Evolutionary conservation across 2,113 vertebrate genomes (phyloP).

Genomic region (cattle (Bos taurus)): ARS-UCD2.0 NC_037348.1:8832001-8832500

Average conservation of each 20-base stretch:
- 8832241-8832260: neutral
- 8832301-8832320: neutral
- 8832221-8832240: neutral
- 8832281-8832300: neutral
- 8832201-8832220: neutral
- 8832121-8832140: neutral
- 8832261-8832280: neutral
- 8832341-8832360: neutral
- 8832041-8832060: neutral
- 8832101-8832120: neutral
- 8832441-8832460: slow-evolving; percentile 12
- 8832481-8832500: slow-evolving; percentile 33
- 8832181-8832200: neutral
- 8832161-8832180: neutral
- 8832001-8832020: neutral
- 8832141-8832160: neutral
- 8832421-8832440: slow-evolving; percentile 36
- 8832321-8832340: neutral
- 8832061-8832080: neutral
- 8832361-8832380: neutral
- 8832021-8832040: too few species aligned
- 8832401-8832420: neutral
- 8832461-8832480: slow-evolving; percentile 52
- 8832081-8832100: neutral
- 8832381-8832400: neutral